Evolutionary conservation across 37 sponge, comb jelly and placozoan genomes (phyloP).

Genomic region (Halisarca cf. caerulea): DNA sequence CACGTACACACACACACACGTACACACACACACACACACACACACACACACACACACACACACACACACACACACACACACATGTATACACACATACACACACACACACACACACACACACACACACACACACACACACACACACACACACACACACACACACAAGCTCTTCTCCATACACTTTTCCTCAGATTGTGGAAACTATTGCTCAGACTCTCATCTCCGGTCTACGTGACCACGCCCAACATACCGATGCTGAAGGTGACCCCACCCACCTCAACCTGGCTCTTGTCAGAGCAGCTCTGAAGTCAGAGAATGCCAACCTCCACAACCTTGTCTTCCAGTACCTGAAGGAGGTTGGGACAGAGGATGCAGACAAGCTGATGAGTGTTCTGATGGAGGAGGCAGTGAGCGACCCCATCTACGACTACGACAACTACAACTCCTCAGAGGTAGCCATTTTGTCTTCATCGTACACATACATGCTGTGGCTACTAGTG

Average conservation of each 20-base stretch:
- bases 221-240: slow-evolving; percentile 38
- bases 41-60: not conserved
- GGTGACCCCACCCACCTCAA: too few species aligned
- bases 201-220: slow-evolving; percentile 40
- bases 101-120: not conserved
- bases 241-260: slow-evolving; percentile 18
- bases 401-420: slow-evolving; percentile 31
- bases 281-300: too few species aligned
- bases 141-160: slow-evolving; percentile 19
- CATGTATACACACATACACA: too few species aligned
- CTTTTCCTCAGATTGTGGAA: slow-evolving; percentile 27
- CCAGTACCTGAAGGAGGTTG: too few species aligned
- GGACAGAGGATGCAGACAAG: too few species aligned
- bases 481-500: too few species aligned
- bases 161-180: slow-evolving; percentile 31
- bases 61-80: not conserved
- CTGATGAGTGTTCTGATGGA: too few species aligned
- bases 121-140: not conserved
- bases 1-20: not conserved
- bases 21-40: not conserved
- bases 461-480: not conserved
- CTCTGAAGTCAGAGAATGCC: too few species aligned
- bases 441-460: too few species aligned
- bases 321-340: too few species aligned
- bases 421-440: too few species aligned